phyloP scores from a whole-genome alignment of 2,113 vertebrate genomes.

The Tyto alba region DNA sequence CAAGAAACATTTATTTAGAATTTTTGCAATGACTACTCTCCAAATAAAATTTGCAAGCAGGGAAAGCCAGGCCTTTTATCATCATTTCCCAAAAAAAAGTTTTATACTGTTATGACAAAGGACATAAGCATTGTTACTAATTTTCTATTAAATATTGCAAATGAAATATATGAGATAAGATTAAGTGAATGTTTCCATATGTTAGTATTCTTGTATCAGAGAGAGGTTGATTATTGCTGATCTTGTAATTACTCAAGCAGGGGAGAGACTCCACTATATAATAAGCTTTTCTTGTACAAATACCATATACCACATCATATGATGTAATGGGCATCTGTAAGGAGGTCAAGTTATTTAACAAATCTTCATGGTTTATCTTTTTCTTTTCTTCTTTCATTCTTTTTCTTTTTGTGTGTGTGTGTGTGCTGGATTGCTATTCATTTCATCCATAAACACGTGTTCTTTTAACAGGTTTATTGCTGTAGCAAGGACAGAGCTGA shows the following conservation, averaged over 20 bases:
- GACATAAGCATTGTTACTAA: background rate
- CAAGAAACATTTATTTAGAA: background rate
- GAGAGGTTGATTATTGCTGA: background rate
- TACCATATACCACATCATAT: background rate
- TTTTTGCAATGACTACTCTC: background rate
- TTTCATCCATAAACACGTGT: background rate
- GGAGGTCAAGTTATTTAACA: background rate
- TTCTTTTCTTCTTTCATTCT: background rate
- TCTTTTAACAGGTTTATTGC: conserved; percentile 40
- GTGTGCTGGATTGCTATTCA: background rate
- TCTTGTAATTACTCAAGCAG: background rate
- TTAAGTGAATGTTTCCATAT: background rate
- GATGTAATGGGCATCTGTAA: background rate
- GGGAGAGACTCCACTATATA: background rate
- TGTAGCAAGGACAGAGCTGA: background rate
- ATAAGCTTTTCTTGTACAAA: background rate
- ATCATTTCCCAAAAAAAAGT: background rate
- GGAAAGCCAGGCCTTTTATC: background rate
- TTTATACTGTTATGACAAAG: background rate
- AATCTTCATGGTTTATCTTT: background rate
- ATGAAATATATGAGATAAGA: background rate
- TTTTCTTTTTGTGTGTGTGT: background rate
- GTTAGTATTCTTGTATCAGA: background rate
- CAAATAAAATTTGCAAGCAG: background rate
- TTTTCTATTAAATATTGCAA: background rate